phyloP scores from a whole-genome alignment of 2,888 invertebrate species.

The Psylliodes chrysocephalus region DNA sequence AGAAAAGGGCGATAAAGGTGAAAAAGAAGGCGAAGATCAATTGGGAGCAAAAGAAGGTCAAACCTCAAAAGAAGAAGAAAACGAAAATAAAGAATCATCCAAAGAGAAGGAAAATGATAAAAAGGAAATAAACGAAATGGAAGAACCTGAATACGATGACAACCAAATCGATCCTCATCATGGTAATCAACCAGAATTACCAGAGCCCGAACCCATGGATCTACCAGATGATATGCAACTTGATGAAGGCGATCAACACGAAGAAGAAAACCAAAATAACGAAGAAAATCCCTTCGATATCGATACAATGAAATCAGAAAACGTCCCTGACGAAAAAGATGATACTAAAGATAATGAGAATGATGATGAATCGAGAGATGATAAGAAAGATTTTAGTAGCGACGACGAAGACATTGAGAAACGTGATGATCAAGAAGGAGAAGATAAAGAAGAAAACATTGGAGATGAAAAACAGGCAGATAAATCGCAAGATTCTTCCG shows the following conservation, averaged over 20 bases:
- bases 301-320: conserved; percentile 77
- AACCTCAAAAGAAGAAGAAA: conserved; percentile 60
- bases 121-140: conserved; percentile 83
- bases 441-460: conserved; percentile 54
- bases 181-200: conserved; percentile 79
- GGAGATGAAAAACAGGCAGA: conserved; percentile 57
- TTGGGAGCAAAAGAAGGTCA: conserved; percentile 79
- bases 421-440: conserved; percentile 63
- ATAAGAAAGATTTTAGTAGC: conserved; percentile 58
- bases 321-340: conserved; percentile 60
- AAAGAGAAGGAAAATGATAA: conserved; percentile 66
- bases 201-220: conserved; percentile 88
- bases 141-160: conserved; percentile 83
- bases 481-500: conserved; percentile 42
- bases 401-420: conserved; percentile 57
- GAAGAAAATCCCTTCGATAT: conserved; percentile 89
- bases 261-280: conserved; percentile 65
- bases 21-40: conserved; percentile 75
- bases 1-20: conserved; percentile 68
- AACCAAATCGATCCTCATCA: conserved; percentile 87
- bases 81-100: conserved; percentile 67
- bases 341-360: conserved; percentile 60
- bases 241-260: conserved; percentile 76
- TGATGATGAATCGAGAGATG: conserved; percentile 55
- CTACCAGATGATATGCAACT: conserved; percentile 87